Conservation (phyloP, 1,140 invertebrate species). For the Euura saliciscinereae region DNA sequence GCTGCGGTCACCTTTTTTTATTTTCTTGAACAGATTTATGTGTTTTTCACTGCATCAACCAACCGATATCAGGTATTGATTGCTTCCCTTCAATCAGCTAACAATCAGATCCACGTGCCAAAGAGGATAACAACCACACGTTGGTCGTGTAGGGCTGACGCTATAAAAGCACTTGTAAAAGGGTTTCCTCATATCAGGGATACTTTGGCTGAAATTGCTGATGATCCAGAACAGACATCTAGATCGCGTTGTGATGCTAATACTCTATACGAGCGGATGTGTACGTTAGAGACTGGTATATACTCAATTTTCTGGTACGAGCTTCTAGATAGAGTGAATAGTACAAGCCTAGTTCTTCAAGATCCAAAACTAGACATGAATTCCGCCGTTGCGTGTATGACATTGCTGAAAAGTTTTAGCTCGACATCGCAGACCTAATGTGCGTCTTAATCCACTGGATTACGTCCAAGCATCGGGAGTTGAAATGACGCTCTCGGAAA, state of each 20-base stretch:
- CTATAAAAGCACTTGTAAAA: not conserved
- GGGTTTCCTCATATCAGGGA: not conserved
- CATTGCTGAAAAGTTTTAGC: no score
- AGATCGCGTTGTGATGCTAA: no score
- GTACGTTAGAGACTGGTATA: not conserved
- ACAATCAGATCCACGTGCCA: not conserved
- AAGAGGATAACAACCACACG: not conserved
- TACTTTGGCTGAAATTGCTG: not conserved
- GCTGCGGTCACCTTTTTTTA: conserved; percentile 21
- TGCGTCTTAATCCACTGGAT: not conserved
- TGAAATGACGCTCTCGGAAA: conserved; percentile 18
- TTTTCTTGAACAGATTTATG: conserved; percentile 22
- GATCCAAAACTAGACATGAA: not conserved
- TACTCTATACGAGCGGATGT: not conserved
- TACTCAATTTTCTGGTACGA: not conserved
- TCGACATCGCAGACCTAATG: not conserved
- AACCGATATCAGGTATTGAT: not conserved
- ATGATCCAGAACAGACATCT: not conserved
- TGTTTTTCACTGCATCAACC: not conserved
- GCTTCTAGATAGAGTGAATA: not conserved
- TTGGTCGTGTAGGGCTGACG: not conserved
- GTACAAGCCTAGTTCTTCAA: not conserved
- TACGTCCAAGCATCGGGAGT: conserved; percentile 8
- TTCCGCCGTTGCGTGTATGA: no score
- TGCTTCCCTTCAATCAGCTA: not conserved